A percentile compares a stretch with the other conserved stretches of the same genome.
phyloP scores from a whole-genome alignment of 2,113 vertebrate genomes.

The Phrynosoma blainvillii region DNA sequence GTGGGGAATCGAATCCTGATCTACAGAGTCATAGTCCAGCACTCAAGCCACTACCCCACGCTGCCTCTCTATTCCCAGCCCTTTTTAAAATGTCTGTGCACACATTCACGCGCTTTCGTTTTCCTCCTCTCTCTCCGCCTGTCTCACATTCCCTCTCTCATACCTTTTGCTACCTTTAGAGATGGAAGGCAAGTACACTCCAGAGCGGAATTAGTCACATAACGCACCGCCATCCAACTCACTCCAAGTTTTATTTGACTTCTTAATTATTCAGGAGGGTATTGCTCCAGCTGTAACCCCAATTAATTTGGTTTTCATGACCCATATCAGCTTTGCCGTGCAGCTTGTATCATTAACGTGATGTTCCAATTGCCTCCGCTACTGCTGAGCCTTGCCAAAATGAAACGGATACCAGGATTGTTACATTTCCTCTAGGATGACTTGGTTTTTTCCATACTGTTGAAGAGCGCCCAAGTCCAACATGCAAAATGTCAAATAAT shows the following conservation, averaged over 20 bases:
- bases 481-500: fast-evolving
- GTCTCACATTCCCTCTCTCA: background rate
- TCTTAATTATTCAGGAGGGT: slow-evolving; percentile 61
- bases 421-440: background rate
- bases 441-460: background rate
- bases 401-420: background rate
- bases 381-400: slow-evolving; percentile 50
- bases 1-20: too few relatives aligned
- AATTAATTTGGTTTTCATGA: slow-evolving; percentile 52
- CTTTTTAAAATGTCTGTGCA: too few relatives aligned
- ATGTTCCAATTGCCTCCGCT: slow-evolving; percentile 65
- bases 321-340: slow-evolving; percentile 49
- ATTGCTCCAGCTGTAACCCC: slow-evolving; percentile 55
- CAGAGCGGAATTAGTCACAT: background rate
- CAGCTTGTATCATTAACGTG: slow-evolving; percentile 60
- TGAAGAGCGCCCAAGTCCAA: fast-evolving
- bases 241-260: slow-evolving; percentile 30
- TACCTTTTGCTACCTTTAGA: background rate
- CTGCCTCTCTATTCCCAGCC: too few relatives aligned
- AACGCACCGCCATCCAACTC: background rate
- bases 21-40: too few relatives aligned
- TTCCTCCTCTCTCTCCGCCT: background rate
- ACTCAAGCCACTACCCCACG: too few relatives aligned
- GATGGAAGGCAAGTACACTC: background rate
- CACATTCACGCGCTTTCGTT: too few relatives aligned